Evolutionary conservation across 2,797 vertebrate genomes (phyloP), one percentile per base, ranked within the genome.

Genomic region (Hemitrygon akajei): DNA sequence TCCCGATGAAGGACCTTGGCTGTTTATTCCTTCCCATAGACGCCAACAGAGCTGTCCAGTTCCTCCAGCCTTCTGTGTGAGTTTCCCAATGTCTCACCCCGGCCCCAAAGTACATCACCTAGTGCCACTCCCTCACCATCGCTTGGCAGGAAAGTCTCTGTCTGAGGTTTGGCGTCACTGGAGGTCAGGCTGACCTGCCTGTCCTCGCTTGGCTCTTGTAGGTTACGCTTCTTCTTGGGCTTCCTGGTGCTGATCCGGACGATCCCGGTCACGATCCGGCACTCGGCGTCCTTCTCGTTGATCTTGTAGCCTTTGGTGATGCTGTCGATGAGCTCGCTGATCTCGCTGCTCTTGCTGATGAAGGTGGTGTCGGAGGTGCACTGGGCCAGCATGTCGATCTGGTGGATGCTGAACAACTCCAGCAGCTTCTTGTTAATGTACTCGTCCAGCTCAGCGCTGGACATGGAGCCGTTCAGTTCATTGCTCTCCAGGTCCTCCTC

Each of bases 231-330:
- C 9, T n/a, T 96, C 25, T 98, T 97, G 95, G 97, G 97, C 94
- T 99, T 98, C 0, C 99, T 97, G 0, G 98, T 99, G 96, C 99
- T 99, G 96, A 99, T 99, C 94, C 99, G 98, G 79, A 99, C 99
- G 96, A 99, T 99, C 4, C 98, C 98, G 0, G 98, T 97, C 91
- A 99, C 99, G 95, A 99, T 97, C 94, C 98, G 97, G 95, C 98
- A 99, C 94, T 99, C 99, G 0, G 99, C 99, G 79, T 99, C 99
- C 97, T 99, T 98, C 96, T 99, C 98, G 7, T 99, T 97, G 95
- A 99, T 96, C 96, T 99, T 98, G 97, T 99, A 99, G 96, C 99
- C 98, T 97, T 99, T 98, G 0, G 98, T 99, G 75, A 99, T 99
- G 96, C 97, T 99, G 95, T 98, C 98, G 96, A 99, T 99, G 93